A percentile compares a stretch with the other conserved stretches of the same genome.
phyloP scores from a whole-genome alignment of 2,113 vertebrate species.

The Lepus europaeus region DNA sequence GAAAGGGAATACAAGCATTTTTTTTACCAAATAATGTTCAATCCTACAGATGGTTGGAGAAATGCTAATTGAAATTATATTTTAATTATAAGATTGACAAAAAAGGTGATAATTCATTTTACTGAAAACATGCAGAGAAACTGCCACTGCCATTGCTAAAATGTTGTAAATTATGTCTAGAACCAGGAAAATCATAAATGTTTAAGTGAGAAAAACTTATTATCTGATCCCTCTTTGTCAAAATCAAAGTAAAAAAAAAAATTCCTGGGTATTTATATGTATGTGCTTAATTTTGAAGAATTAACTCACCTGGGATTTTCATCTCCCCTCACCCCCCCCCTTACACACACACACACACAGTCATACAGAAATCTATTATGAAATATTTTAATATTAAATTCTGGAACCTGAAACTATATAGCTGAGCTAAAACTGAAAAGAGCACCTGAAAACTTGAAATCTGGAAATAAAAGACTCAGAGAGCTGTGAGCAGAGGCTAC shows the following conservation, averaged over 20 bases:
- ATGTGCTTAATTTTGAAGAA: background rate
- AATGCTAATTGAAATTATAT: background rate
- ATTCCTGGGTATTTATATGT: background rate
- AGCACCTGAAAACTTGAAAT: background rate
- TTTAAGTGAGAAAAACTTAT: background rate
- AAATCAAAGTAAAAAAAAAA: background rate
- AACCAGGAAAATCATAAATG: background rate
- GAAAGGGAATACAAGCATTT: background rate
- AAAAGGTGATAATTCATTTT: background rate
- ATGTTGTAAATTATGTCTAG: background rate
- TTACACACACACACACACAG: background rate
- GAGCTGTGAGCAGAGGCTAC: background rate
- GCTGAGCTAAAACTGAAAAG: background rate
- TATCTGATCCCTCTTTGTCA: background rate
- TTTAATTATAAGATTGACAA: background rate
- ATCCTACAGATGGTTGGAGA: background rate
- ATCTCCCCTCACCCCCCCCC: too few species aligned
- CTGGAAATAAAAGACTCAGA: background rate
- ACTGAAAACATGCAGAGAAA: background rate
- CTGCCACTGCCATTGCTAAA: background rate
- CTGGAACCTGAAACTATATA: background rate
- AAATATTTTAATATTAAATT: background rate
- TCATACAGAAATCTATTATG: background rate
- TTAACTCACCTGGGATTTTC: slow-evolving; percentile 2
- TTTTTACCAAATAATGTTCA: background rate